Base-by-base conservation (phyloP, 2,888 invertebrate species). In the Sinohyriopsis cumingii region DNA sequence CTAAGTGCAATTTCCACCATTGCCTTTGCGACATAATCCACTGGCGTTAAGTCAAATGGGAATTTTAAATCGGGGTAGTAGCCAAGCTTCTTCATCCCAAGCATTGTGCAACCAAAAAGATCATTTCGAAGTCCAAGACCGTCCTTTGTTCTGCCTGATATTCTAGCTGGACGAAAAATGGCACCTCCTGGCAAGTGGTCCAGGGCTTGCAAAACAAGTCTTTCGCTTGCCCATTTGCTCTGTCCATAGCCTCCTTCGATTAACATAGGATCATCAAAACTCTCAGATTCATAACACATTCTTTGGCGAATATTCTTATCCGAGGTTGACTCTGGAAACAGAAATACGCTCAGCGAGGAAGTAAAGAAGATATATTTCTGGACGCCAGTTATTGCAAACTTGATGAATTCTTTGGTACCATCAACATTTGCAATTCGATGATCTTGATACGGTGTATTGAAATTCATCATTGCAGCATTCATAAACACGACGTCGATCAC, bases 161-260 rank as follows among this genome's bases (percentile, higher is more conserved):
- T 72, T 53, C 82, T 68, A 9, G 82, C 83, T 22, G 83, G 83
- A 63, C 83, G 69, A 60, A 83, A 83, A 56, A 83, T 80, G 12
- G 82, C 83, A 6, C 83, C 83, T 4, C 83, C 83, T 19, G 83
- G 82, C 3, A 83, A 69, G 59, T 73, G 61, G n/a, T 81, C 76
- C 1, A 83, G 63, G 12, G 82, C 83, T 65, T 83, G 79, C 71
- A 79, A 66, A 7, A 83, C 75, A 0, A 83, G 73, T 33, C 77
- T 71, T 59, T 83, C 83, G 63, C 82, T 81, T n/a, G 79, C 83
- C 83, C 83, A 83, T 72, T 83, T 83, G 59, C 83, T 83, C 62
- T 81, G 81, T 9, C 80, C 79, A 69, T 83, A 83, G 7, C 83
- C 83, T 1, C 82, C 82, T 57, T 78, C 79, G 15, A 83, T 73